These are phyloP conservation scores for Palythoa grandis DNA, from an alignment of 92 coral and sea anemone genomes.

Conservation along the genomic window DNA sequence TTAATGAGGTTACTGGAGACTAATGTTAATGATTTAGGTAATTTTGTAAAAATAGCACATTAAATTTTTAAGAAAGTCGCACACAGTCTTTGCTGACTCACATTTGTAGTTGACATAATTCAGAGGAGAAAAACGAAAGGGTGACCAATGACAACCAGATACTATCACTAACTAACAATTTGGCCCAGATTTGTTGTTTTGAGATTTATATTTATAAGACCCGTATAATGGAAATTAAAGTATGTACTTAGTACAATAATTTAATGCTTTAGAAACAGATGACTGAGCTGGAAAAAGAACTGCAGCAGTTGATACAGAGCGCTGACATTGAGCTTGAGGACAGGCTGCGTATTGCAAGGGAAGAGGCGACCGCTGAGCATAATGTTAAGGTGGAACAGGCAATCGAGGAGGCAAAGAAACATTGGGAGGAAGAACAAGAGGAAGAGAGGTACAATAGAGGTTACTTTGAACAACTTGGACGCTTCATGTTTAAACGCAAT, in stretches of 20 bases:
- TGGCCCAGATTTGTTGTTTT: no score
- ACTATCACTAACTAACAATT: no score
- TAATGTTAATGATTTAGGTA: not conserved
- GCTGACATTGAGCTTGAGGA: conserved; percentile 70
- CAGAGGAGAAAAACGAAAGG: no score
- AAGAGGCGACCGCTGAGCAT: conserved; percentile 62
- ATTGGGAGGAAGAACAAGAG: conserved; percentile 94
- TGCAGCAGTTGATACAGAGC: conserved; percentile 63
- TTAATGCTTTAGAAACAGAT: conserved; percentile 54
- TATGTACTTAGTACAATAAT: not conserved
- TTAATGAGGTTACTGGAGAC: not conserved
- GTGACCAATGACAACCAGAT: no score
- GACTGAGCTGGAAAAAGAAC: conserved; percentile 54
- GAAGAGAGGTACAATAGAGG: conserved; percentile 61
- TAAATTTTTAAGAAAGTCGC: no score
- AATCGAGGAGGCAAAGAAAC: conserved; percentile 79
- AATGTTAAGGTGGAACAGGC: conserved; percentile 67
- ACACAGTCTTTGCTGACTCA: no score
- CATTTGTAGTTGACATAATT: no score
- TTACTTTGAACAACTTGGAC: no score
- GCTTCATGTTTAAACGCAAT: not conserved
- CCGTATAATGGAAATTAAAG: not conserved
- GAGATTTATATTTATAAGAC: not conserved
- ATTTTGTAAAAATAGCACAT: no score
- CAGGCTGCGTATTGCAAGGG: conserved; percentile 60